phyloP scores from a whole-genome alignment of 2,113 vertebrate genomes.

The Burhinus oedicnemus region DNA sequence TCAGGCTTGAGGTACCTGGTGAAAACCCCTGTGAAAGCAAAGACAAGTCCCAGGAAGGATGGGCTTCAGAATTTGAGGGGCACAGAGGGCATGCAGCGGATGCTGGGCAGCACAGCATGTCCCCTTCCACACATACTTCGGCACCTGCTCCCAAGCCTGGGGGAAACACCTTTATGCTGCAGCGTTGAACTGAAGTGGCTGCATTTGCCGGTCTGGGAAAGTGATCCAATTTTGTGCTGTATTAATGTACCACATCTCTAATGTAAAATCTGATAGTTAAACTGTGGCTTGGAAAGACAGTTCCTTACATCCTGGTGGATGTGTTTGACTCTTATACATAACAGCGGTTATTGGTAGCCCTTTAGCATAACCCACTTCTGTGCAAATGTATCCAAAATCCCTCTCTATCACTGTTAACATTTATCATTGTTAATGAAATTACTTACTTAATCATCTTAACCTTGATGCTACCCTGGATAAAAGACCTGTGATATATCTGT shows the following conservation, averaged over 20 bases:
- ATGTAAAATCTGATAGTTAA: background rate
- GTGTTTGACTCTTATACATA: background rate
- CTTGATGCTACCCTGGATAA: constrained; percentile 56
- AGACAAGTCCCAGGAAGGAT: background rate
- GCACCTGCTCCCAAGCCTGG: background rate
- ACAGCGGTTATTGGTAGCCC: background rate
- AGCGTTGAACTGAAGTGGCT: background rate
- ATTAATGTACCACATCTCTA: background rate
- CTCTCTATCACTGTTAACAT: constrained; percentile 17
- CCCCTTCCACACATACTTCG: background rate
- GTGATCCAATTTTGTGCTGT: background rate
- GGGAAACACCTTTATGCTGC: background rate
- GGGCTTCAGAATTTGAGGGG: background rate
- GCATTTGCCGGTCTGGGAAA: background rate
- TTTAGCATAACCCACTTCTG: background rate
- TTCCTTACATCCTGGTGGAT: background rate
- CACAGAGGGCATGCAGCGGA: background rate
- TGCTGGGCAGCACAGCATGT: background rate
- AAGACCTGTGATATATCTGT: constrained; percentile 11
- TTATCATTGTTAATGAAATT: constrained; percentile 64
- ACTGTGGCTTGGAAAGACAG: background rate
- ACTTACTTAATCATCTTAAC: constrained; percentile 67
- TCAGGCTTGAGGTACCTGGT: background rate
- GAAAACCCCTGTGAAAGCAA: background rate
- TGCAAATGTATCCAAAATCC: constrained; percentile 14